A percentile compares a stretch with the other conserved stretches of the same genome.
phyloP scores from a whole-genome alignment of 2,113 vertebrate species.

The Meriones unguiculatus region DNA sequence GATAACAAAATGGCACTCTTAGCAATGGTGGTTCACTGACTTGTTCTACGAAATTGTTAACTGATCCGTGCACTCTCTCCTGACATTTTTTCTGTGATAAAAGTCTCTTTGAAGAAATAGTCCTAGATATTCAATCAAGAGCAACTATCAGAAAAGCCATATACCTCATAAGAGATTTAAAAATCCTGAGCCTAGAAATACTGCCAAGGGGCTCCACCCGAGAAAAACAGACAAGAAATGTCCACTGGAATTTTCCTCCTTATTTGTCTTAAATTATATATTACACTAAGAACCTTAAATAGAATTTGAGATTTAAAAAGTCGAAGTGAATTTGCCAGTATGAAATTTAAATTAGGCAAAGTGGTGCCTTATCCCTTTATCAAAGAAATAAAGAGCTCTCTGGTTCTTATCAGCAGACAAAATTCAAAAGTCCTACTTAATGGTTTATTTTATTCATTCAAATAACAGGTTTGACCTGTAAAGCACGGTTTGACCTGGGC shows the following conservation, averaged over 20 bases:
- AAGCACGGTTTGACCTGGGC: background rate
- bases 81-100: slow-evolving; percentile 5
- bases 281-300: slow-evolving; percentile 23
- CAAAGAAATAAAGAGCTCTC: slow-evolving; percentile 16
- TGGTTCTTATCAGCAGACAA: background rate
- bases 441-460: background rate
- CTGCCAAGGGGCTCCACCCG: background rate
- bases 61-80: background rate
- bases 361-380: background rate
- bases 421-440: background rate
- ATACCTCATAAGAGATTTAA: background rate
- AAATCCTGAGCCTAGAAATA: background rate
- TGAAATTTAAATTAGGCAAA: slow-evolving; percentile 15
- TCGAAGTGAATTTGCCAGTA: background rate
- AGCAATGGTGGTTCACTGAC: background rate
- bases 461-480: background rate
- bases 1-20: background rate
- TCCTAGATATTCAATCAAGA: slow-evolving; percentile 49
- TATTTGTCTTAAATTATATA: slow-evolving; percentile 20
- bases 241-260: background rate
- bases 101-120: slow-evolving; percentile 21
- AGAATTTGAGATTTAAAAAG: background rate
- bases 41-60: slow-evolving; percentile 35
- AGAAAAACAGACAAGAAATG: background rate
- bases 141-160: background rate